Conservation (phyloP, 2,888 invertebrate species). For the Latrodectus elegans region DNA sequence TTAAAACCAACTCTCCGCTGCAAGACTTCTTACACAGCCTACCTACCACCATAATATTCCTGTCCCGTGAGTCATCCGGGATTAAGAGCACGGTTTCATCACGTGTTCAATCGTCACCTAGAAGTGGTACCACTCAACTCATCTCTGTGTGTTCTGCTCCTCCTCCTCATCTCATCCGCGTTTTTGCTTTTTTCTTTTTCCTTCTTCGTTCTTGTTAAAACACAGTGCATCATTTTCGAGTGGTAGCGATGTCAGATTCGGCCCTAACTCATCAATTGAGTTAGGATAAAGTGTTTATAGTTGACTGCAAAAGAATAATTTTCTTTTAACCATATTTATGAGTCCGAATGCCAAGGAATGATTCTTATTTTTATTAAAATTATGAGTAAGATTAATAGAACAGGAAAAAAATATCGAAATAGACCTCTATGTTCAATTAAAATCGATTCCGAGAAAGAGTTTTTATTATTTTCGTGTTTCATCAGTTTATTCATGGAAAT, state of each 20-base stretch:
- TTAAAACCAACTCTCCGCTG: too few species aligned
- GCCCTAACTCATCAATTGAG: background rate
- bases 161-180: slow-evolving; percentile 2
- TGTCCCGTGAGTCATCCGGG: slow-evolving; percentile 34
- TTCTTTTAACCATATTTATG: too few species aligned
- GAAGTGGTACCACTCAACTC: slow-evolving; percentile 31
- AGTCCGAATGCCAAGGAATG: too few species aligned
- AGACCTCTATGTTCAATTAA: too few species aligned
- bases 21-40: too few species aligned
- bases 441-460: too few species aligned
- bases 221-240: slow-evolving; percentile 48
- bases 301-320: too few species aligned
- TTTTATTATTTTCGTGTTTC: too few species aligned
- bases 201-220: slow-evolving; percentile 27
- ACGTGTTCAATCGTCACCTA: slow-evolving; percentile 57
- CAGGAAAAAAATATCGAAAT: too few species aligned
- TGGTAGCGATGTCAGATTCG: slow-evolving; percentile 27
- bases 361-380: background rate
- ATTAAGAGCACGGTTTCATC: slow-evolving; percentile 38
- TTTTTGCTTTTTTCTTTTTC: slow-evolving; percentile 2
- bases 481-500: too few species aligned
- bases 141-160: background rate
- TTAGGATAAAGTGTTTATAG: too few species aligned
- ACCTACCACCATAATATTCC: background rate
- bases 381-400: too few species aligned